Evolutionary conservation across 2,113 vertebrate species (phyloP).

Genomic region (Poeciliopsis retropinna): DNA sequence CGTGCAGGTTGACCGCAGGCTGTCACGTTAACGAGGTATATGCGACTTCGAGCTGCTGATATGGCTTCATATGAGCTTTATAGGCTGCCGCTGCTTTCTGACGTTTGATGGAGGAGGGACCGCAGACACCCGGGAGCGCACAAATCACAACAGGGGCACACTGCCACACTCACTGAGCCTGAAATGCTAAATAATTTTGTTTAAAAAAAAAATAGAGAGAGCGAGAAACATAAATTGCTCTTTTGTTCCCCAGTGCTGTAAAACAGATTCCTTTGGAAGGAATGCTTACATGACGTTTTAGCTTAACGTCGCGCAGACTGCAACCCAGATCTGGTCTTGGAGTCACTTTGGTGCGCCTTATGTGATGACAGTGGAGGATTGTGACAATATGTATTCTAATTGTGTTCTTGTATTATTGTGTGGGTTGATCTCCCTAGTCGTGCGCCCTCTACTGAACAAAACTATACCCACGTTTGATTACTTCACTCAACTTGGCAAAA

Average conservation of each 20-base stretch:
- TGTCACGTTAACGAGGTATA: conserved; percentile 68
- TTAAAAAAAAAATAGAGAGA: not conserved
- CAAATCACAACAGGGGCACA: conserved; percentile 23
- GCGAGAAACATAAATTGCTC: not conserved
- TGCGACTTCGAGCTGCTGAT: conserved; percentile 53
- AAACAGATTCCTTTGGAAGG: not conserved
- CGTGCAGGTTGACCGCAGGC: conserved; percentile 46
- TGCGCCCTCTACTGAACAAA: conserved; percentile 52
- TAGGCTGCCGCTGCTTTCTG: conserved; percentile 63
- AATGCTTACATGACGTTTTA: not conserved
- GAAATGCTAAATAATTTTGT: conserved; percentile 1
- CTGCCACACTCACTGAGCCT: conserved; percentile 7
- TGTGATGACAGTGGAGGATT: not conserved
- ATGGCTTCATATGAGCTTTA: conserved; percentile 55
- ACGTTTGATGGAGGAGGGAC: conserved; percentile 79
- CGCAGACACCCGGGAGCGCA: conserved; percentile 29
- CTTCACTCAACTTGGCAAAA: not conserved
- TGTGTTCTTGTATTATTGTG: not conserved
- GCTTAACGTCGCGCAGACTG: not conserved
- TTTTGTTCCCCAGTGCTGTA: not conserved
- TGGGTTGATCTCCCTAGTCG: not conserved
- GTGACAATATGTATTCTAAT: not conserved
- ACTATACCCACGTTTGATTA: not conserved
- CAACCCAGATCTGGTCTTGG: not conserved
- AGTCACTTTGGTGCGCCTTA: not conserved